phyloP scores from a whole-genome alignment of 2,888 invertebrate genomes.

The Vannuccia rotundouncinata region DNA sequence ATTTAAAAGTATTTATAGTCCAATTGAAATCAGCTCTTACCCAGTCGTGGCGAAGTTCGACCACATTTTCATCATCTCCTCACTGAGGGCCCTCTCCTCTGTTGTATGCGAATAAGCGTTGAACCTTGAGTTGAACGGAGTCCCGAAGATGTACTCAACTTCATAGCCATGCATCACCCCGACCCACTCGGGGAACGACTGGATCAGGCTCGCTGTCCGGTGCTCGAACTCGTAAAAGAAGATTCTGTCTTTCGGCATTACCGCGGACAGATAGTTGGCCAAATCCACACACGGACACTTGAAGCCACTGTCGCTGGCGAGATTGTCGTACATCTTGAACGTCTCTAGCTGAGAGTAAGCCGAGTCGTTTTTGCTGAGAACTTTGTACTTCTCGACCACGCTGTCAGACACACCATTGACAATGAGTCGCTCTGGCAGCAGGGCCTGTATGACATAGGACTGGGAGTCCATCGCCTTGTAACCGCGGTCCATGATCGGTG shows the following conservation, averaged over 20 bases:
- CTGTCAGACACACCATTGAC: neutral
- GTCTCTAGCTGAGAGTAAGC: neutral
- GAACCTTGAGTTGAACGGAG: conserved; percentile 52
- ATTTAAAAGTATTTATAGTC: no score
- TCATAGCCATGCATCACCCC: conserved; percentile 52
- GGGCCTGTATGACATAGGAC: neutral
- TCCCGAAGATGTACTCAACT: conserved; percentile 49
- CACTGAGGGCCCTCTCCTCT: conserved; percentile 74
- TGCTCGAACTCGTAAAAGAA: conserved; percentile 30
- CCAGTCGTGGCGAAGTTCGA: conserved; percentile 88
- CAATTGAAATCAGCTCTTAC: no score
- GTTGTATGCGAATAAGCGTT: conserved; percentile 64
- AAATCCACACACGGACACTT: conserved; percentile 25
- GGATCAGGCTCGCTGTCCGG: conserved; percentile 38
- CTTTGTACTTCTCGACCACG: neutral
- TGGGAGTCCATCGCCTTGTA: neutral
- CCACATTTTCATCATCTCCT: conserved; percentile 84
- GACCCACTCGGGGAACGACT: conserved; percentile 49
- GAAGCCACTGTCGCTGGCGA: conserved; percentile 19
- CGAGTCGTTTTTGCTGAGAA: neutral
- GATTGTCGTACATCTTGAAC: neutral
- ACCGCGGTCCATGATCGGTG: neutral
- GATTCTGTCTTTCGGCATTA: conserved; percentile 61
- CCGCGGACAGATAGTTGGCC: neutral
- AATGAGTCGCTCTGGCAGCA: neutral